Evolutionary conservation across 2,797 vertebrate species (phyloP).

Genomic region (Ispidina lecontei): DNA sequence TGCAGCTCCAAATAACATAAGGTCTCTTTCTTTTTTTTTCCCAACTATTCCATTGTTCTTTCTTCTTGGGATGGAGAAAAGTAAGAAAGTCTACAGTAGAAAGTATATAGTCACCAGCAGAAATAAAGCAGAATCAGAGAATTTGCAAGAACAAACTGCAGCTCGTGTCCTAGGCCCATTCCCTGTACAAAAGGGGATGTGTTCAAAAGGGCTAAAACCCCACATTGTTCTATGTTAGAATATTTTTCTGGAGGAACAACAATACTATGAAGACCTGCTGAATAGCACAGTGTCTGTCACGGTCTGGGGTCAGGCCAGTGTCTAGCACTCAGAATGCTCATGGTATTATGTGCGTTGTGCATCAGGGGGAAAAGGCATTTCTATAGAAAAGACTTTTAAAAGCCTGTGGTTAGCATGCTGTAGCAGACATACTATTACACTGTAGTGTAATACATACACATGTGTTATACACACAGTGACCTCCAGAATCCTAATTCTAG

Average conservation of each 20-base stretch:
- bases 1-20: neutral
- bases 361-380: neutral
- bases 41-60: neutral
- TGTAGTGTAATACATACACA: neutral
- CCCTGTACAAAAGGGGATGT: neutral
- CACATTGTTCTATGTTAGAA: neutral
- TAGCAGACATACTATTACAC: neutral
- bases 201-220: neutral
- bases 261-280: neutral
- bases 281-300: neutral
- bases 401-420: neutral
- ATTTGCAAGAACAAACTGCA: neutral
- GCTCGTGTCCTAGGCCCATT: neutral
- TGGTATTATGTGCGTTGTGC: too few species aligned
- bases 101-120: neutral
- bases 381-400: neutral
- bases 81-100: neutral
- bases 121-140: neutral
- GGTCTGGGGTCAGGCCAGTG: too few species aligned
- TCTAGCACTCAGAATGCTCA: neutral
- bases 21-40: neutral
- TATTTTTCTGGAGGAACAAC: neutral
- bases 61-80: neutral
- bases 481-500: neutral
- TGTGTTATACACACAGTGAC: neutral